phyloP scores from a whole-genome alignment of 2,113 vertebrate species.

The Uria aalge region DNA sequence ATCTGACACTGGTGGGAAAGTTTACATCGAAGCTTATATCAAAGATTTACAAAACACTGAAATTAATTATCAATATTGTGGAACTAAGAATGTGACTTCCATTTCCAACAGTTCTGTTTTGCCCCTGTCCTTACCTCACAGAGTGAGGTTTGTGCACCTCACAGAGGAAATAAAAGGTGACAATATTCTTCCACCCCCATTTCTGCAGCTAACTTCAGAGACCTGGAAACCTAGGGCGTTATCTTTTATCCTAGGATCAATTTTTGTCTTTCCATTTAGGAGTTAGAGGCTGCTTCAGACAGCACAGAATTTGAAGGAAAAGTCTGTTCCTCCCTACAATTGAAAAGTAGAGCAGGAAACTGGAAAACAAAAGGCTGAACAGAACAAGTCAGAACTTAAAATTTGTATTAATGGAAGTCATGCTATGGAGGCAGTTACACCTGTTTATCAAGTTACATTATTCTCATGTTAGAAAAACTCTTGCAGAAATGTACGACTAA shows the following conservation, averaged over 20 bases:
- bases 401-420: neutral
- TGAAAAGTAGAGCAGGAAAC: neutral
- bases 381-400: neutral
- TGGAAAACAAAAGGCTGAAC: neutral
- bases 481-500: neutral
- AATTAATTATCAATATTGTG: neutral
- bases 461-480: neutral
- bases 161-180: neutral
- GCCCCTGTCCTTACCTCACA: neutral
- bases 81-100: neutral
- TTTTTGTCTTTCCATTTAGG: constrained; percentile 18
- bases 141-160: neutral
- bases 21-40: neutral
- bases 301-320: neutral
- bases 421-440: neutral
- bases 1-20: neutral
- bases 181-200: neutral
- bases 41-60: neutral
- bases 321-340: neutral
- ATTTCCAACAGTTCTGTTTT: neutral
- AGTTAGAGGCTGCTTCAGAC: neutral
- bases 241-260: neutral
- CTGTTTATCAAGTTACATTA: neutral
- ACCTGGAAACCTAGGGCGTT: neutral
- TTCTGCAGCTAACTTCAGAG: neutral